A percentile compares a stretch with the other conserved stretches of the same genome.
Conservation (phyloP, 2,888 invertebrate genomes). For the Pecten maximus region DNA sequence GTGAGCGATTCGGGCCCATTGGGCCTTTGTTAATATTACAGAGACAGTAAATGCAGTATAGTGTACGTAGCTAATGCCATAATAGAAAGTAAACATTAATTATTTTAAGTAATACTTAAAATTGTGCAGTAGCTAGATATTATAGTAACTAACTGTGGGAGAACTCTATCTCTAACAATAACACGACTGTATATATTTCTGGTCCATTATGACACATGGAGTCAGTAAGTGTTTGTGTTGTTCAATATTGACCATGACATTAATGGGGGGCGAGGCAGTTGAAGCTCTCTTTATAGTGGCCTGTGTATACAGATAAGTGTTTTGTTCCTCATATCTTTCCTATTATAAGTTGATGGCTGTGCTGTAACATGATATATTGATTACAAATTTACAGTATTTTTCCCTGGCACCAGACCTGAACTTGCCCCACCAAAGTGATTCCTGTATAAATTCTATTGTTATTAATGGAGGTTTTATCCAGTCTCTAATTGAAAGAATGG, state of each 20-base stretch:
- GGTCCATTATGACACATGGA: not conserved
- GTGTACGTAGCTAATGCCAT: too few relatives aligned
- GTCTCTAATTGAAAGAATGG: not conserved
- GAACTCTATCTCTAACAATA: too few relatives aligned
- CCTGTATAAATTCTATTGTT: not conserved
- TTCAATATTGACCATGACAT: not conserved
- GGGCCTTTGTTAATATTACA: too few relatives aligned
- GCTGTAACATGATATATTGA: constrained; percentile 17
- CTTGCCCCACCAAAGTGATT: not conserved
- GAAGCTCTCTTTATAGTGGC: not conserved
- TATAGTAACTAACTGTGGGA: too few relatives aligned
- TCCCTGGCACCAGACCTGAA: not conserved
- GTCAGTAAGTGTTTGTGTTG: not conserved
- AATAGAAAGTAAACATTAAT: too few relatives aligned
- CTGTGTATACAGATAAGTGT: not conserved
- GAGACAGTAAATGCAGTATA: too few relatives aligned
- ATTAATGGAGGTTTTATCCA: not conserved
- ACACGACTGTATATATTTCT: not conserved
- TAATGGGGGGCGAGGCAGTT: not conserved
- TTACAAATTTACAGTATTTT: not conserved
- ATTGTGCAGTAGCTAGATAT: too few relatives aligned
- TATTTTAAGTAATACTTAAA: too few relatives aligned
- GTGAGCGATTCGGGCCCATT: too few relatives aligned
- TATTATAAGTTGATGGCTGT: not conserved
- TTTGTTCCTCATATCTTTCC: not conserved